Evolutionary conservation across 2,113 vertebrate species (phyloP).

Genomic region (Pelusios castaneus): DNA sequence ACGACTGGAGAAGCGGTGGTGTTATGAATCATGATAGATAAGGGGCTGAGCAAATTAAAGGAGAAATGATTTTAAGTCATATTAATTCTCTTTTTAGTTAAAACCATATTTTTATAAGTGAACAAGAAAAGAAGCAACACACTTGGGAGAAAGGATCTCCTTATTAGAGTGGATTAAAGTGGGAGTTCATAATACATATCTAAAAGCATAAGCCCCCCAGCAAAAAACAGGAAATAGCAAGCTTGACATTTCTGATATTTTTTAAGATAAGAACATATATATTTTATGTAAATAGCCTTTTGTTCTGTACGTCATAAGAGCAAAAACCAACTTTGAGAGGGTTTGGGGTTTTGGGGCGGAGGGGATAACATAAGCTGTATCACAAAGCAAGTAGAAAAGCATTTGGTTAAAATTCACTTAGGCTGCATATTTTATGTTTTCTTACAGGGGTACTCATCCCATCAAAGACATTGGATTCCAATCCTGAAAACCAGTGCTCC

Average conservation of each 20-base stretch:
- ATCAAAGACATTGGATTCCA: not conserved
- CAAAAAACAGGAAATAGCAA: not conserved
- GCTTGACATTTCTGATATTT: not conserved
- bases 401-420: not conserved
- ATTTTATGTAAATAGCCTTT: not conserved
- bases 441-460: not conserved
- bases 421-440: not conserved
- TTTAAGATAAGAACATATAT: not conserved
- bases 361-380: not conserved
- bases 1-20: not conserved
- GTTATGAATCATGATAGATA: not conserved
- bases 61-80: not conserved
- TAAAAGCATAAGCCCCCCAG: not conserved
- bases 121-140: too few relatives aligned
- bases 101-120: not conserved
- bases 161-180: not conserved
- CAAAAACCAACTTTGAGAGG: not conserved
- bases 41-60: not conserved
- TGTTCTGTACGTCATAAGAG: not conserved
- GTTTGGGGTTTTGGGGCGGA: not conserved
- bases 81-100: not conserved
- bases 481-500: not conserved
- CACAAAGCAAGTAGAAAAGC: not conserved
- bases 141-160: not conserved
- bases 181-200: not conserved